These are phyloP conservation scores for Cerastoderma edule DNA, from an alignment of 2,888 invertebrate species.

Conservation along the genomic window DNA sequence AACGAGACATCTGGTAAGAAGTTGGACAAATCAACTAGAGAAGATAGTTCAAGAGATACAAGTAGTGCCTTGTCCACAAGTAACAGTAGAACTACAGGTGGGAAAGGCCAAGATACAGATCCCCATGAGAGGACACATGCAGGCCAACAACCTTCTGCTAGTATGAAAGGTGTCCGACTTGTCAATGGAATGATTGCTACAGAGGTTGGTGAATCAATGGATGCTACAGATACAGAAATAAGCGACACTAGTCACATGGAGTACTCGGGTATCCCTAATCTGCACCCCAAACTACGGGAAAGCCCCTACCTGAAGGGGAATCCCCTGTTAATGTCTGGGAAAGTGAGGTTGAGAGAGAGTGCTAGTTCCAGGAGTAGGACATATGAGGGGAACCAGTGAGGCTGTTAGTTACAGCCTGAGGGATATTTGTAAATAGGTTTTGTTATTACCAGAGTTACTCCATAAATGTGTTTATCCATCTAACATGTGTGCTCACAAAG, in stretches of 20 bases:
- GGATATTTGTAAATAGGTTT: conserved; percentile 42
- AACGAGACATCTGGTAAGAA: neutral
- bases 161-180: conserved; percentile 35
- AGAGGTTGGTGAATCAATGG: conserved; percentile 23
- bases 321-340: conserved; percentile 42
- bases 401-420: neutral
- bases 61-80: neutral
- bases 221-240: neutral
- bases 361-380: conserved; percentile 19
- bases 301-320: conserved; percentile 54
- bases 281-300: conserved; percentile 44
- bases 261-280: neutral
- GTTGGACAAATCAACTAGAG: neutral
- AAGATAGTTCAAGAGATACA: neutral
- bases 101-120: neutral
- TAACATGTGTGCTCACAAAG: neutral
- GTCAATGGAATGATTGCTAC: conserved; percentile 52
- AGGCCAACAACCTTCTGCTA: neutral
- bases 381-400: conserved; percentile 8
- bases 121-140: neutral
- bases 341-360: conserved; percentile 32
- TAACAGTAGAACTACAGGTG: neutral
- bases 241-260: neutral
- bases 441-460: conserved; percentile 53
- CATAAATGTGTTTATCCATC: neutral